These are phyloP conservation scores for Drosophila flavopinicola DNA, from an alignment of 2,888 invertebrate species.

Conservation along the genomic window DNA sequence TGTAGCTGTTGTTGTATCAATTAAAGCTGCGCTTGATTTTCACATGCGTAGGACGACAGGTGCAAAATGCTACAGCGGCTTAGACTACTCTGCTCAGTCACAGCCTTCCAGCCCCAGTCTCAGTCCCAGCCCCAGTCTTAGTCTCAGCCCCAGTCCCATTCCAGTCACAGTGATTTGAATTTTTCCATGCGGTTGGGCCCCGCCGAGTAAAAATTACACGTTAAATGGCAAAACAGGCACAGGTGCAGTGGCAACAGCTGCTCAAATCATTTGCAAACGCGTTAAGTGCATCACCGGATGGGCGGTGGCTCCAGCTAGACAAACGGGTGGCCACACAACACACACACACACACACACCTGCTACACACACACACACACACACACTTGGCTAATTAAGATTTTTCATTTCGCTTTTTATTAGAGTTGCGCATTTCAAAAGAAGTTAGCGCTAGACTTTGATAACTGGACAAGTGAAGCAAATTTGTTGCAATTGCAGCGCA, in stretches of 20 bases:
- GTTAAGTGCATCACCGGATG: conserved; percentile 76
- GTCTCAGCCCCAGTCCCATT: conserved; percentile 13
- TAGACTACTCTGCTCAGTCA: conserved; percentile 24
- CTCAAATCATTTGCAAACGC: conserved; percentile 75
- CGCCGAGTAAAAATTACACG: conserved; percentile 51
- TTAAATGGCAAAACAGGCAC: conserved; percentile 35
- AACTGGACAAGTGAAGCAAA: conserved; percentile 31
- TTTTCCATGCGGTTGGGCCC: conserved; percentile 63
- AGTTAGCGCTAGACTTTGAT: too few relatives aligned
- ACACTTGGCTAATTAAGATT: conserved; percentile 55
- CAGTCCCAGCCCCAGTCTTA: conserved; percentile 12
- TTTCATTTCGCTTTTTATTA: conserved; percentile 53
- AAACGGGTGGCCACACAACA: conserved; percentile 40
- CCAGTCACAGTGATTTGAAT: conserved; percentile 69
- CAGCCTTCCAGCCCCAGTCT: conserved; percentile 8
- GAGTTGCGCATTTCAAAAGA: conserved; percentile 2
- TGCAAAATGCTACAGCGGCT: conserved; percentile 75
- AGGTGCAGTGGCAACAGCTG: conserved; percentile 67
- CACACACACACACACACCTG: conserved; percentile 7
- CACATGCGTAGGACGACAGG: conserved; percentile 79
- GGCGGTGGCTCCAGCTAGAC: conserved; percentile 49
- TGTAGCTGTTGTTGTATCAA: conserved; percentile 70
- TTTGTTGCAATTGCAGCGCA: conserved; percentile 21
- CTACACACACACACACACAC: conserved; percentile 5
- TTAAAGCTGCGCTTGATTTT: conserved; percentile 77